These are phyloP conservation scores for Imbricaverruca yamaguchii DNA, from an alignment of 2,888 invertebrate genomes.

Conservation along the genomic window DNA sequence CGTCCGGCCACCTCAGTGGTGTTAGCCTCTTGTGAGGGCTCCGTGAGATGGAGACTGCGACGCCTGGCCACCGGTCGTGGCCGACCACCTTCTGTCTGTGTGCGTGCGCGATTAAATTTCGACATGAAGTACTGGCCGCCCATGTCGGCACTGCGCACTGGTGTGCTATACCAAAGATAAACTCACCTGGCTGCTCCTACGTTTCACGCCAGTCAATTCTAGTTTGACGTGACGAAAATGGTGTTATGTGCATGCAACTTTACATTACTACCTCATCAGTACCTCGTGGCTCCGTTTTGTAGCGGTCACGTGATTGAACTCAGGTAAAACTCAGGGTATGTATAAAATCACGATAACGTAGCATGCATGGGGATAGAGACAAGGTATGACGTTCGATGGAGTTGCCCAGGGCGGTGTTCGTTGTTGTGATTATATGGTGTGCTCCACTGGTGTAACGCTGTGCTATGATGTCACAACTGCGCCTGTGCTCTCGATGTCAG, in stretches of 20 bases:
- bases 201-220: background rate
- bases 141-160: background rate
- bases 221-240: background rate
- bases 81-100: background rate
- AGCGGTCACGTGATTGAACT: background rate
- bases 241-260: background rate
- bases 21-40: background rate
- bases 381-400: background rate
- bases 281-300: background rate
- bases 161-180: background rate
- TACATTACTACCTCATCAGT: background rate
- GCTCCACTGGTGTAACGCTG: background rate
- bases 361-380: no score
- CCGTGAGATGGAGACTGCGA: background rate
- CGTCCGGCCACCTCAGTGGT: background rate
- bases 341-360: no score
- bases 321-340: conserved; percentile 11
- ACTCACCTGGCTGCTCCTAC: background rate
- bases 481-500: background rate
- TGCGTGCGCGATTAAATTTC: background rate
- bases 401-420: background rate
- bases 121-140: background rate
- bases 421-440: background rate
- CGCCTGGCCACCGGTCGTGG: background rate
- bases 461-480: background rate